A percentile compares a stretch with the other conserved stretches of the same genome.
Conservation (phyloP, 2,797 vertebrate genomes). For the Gymnoscopelus microlampas region DNA sequence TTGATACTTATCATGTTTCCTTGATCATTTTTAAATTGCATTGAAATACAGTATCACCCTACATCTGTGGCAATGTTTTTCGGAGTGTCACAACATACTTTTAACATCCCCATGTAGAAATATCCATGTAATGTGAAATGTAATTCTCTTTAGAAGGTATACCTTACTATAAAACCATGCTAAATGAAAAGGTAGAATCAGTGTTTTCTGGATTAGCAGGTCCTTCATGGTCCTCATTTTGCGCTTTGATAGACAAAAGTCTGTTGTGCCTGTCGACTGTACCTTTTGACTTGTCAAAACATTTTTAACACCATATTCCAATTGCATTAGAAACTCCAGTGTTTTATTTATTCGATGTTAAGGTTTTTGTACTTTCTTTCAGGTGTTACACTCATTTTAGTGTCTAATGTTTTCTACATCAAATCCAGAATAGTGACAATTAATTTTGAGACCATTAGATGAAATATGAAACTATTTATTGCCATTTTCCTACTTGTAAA, state of each 20-base stretch:
- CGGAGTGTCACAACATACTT: too few species aligned
- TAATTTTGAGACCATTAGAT: constrained; percentile 10
- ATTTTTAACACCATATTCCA: constrained; percentile 37
- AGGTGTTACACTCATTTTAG: constrained; percentile 50
- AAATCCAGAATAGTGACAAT: constrained; percentile 20
- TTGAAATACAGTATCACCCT: too few species aligned
- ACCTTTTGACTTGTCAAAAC: constrained; percentile 43
- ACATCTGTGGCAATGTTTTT: too few species aligned
- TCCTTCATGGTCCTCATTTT: constrained; percentile 1
- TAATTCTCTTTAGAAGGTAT: not conserved
- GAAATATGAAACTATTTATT: constrained; percentile 52
- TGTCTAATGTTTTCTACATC: constrained; percentile 18
- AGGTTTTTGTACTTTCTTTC: constrained; percentile 14
- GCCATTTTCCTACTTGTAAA: constrained; percentile 51
- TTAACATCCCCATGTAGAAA: constrained; percentile 30
- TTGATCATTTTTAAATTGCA: not conserved
- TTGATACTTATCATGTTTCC: constrained; percentile 27
- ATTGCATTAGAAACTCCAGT: constrained; percentile 21
- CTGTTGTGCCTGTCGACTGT: constrained; percentile 61
- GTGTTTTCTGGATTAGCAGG: not conserved
- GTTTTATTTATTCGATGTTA: constrained; percentile 53
- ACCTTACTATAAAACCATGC: not conserved
- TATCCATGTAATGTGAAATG: constrained; percentile 20
- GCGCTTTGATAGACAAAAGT: constrained; percentile 23
- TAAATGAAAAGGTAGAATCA: not conserved